A percentile compares a stretch with the other conserved stretches of the same genome.
phyloP scores from a whole-genome alignment of 2,888 invertebrate genomes.

The Cephalotes varians region DNA sequence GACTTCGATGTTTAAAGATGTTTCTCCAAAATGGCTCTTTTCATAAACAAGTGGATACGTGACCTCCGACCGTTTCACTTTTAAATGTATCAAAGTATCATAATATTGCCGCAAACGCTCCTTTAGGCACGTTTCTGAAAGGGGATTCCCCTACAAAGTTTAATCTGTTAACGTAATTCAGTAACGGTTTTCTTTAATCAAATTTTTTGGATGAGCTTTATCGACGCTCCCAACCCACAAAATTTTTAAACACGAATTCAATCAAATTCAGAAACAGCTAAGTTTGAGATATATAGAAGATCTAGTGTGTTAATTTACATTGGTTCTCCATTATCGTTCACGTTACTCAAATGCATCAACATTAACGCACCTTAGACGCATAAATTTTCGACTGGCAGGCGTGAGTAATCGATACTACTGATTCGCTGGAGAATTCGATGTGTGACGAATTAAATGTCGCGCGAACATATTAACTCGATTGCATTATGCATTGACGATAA shows the following conservation, averaged over 20 bases:
- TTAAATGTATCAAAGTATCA: slow-evolving; percentile 5
- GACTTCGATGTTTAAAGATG: not conserved
- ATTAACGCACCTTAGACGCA: slow-evolving; percentile 34
- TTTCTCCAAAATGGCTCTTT: not conserved
- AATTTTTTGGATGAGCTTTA: not conserved
- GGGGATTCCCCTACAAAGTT: not conserved
- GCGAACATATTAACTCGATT: slow-evolving; percentile 38
- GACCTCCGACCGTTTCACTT: not conserved
- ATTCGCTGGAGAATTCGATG: slow-evolving; percentile 10
- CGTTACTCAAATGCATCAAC: not conserved
- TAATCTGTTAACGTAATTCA: not conserved
- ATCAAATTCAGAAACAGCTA: not conserved
- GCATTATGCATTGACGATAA: not conserved
- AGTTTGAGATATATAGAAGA: not conserved
- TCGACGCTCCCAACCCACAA: not conserved
- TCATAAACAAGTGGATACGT: slow-evolving; percentile 3
- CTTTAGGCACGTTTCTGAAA: not conserved
- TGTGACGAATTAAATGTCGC: slow-evolving; percentile 27
- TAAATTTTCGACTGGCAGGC: not conserved
- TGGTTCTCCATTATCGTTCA: not conserved
- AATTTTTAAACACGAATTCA: slow-evolving; percentile 11
- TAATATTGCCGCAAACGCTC: slow-evolving; percentile 15
- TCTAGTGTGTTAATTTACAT: not conserved
- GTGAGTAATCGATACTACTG: slow-evolving; percentile 26
- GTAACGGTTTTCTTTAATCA: not conserved